Evolutionary conservation across 2,113 vertebrate genomes (phyloP).

Genomic region (Perognathus longimembris): DNA sequence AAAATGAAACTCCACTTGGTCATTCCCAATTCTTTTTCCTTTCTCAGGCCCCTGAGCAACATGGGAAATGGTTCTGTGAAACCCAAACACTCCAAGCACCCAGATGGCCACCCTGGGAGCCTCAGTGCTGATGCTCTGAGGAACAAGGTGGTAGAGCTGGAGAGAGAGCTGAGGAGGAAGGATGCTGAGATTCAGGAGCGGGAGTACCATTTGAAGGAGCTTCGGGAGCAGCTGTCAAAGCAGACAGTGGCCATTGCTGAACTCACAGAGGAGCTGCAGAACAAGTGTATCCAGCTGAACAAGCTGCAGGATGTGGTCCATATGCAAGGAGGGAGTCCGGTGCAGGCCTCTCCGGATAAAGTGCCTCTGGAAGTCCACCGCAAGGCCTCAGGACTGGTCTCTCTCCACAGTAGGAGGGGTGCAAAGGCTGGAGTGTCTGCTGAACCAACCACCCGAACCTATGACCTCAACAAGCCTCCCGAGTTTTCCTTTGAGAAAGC

Average conservation of each 20-base stretch:
- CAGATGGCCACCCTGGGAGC: constrained; percentile 77
- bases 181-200: constrained; percentile 89
- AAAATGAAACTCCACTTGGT: not conserved
- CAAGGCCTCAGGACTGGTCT: constrained; percentile 82
- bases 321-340: constrained; percentile 83
- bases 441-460: constrained; percentile 92
- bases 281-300: constrained; percentile 91
- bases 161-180: constrained; percentile 89
- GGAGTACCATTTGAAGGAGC: constrained; percentile 87
- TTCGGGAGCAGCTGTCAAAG: constrained; percentile 90
- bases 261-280: constrained; percentile 92
- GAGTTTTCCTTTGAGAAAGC: constrained; percentile 95
- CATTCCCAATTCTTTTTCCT: constrained; percentile 27
- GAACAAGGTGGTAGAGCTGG: constrained; percentile 89
- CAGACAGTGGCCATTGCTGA: constrained; percentile 89
- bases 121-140: constrained; percentile 84
- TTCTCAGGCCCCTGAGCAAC: constrained; percentile 75
- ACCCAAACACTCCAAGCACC: constrained; percentile 90
- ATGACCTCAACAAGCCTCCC: constrained; percentile 88
- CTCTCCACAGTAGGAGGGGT: constrained; percentile 89
- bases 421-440: constrained; percentile 96
- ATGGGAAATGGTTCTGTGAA: constrained; percentile 95
- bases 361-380: constrained; percentile 79
- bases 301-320: constrained; percentile 92
- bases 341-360: constrained; percentile 84